Evolutionary conservation across 1,140 invertebrate species (phyloP).

Genomic region (Harlomillsia oculata): DNA sequence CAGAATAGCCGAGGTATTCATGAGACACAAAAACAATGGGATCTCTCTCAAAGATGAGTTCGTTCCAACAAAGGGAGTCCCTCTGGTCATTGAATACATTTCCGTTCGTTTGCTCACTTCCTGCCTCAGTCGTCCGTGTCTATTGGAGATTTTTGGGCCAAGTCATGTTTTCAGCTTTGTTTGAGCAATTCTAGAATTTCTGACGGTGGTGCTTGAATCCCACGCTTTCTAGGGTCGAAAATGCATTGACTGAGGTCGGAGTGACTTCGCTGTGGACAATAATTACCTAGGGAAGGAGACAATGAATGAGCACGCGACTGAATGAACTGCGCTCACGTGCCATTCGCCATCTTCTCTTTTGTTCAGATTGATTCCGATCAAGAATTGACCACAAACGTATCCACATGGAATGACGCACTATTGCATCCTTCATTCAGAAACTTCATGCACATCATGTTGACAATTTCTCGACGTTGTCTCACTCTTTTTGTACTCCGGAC

Average conservation of each 20-base stretch:
- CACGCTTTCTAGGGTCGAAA: background rate
- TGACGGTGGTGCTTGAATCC: no score
- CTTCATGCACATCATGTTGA: no score
- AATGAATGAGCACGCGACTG: slow-evolving; percentile 26
- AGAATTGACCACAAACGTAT: slow-evolving; percentile 15
- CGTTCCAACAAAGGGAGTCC: no score
- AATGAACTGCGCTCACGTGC: slow-evolving; percentile 30
- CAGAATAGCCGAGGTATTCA: no score
- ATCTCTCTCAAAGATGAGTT: no score
- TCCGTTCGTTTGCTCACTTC: background rate
- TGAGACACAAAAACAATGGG: no score
- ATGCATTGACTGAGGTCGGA: background rate
- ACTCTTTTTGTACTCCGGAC: no score
- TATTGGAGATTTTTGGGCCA: no score
- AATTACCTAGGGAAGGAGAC: slow-evolving; percentile 14
- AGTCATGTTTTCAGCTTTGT: no score
- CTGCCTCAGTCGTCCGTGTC: background rate
- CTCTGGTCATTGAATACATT: background rate
- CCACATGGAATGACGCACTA: slow-evolving; percentile 5
- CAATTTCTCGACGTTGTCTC: no score
- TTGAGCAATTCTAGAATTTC: no score
- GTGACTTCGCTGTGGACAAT: background rate
- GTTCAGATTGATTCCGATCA: slow-evolving; percentile 14
- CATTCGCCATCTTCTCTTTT: slow-evolving; percentile 4
- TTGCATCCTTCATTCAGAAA: no score